Conservation (phyloP, 2,888 invertebrate species). For the Drosophila atripex region DNA sequence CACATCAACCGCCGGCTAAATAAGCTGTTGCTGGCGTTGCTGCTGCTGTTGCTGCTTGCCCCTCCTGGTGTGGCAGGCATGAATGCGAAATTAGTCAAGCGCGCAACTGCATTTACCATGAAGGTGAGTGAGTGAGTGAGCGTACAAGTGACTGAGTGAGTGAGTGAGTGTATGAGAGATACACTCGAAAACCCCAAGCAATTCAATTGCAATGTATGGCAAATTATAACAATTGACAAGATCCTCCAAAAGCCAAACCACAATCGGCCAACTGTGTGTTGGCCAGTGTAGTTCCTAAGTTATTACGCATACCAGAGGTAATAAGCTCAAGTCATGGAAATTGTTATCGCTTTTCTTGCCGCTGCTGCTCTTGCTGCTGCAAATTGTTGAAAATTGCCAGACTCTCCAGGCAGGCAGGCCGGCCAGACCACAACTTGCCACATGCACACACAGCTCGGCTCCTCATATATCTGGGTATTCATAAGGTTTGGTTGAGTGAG, state of each 20-base stretch:
- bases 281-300: slow-evolving; percentile 41
- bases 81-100: slow-evolving; percentile 56
- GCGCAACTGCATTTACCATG: slow-evolving; percentile 54
- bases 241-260: not conserved
- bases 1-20: slow-evolving; percentile 26
- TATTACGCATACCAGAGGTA: slow-evolving; percentile 56
- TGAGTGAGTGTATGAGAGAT: slow-evolving; percentile 16
- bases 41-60: not conserved
- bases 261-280: not conserved
- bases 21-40: slow-evolving; percentile 26
- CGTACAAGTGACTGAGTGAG: too few species aligned
- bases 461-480: slow-evolving; percentile 14
- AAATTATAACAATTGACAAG: slow-evolving; percentile 49
- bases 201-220: slow-evolving; percentile 53
- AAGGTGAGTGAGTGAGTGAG: slow-evolving; percentile 38
- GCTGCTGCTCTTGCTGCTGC: slow-evolving; percentile 16
- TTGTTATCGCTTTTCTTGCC: slow-evolving; percentile 35
- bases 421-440: not conserved
- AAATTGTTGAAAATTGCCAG: slow-evolving; percentile 50
- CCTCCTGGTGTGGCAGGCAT: slow-evolving; percentile 37
- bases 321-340: slow-evolving; percentile 47
- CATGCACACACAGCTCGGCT: not conserved
- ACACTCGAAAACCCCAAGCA: slow-evolving; percentile 12
- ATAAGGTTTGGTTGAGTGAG: slow-evolving; percentile 12
- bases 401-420: slow-evolving; percentile 5